A percentile compares a stretch with the other conserved stretches of the same genome.
These are phyloP conservation scores for Spicauda simplicius DNA, from an alignment of 2,888 invertebrate species.

Conservation along the genomic window DNA sequence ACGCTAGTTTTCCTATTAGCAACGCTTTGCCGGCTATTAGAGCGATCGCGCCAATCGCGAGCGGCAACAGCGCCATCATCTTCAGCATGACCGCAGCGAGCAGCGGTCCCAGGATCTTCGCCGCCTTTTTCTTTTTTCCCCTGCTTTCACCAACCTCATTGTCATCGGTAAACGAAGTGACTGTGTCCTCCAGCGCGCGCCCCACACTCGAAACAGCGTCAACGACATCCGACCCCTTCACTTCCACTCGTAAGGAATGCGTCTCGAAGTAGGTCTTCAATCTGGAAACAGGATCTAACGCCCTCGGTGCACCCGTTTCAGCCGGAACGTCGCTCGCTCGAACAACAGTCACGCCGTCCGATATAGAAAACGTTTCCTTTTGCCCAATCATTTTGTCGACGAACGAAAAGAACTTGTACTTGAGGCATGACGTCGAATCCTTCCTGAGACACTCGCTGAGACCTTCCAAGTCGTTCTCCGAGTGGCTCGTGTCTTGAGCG, in stretches of 20 bases:
- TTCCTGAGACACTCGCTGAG: conserved; percentile 92
- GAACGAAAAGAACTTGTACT: conserved; percentile 94
- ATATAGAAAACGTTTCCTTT: conserved; percentile 91
- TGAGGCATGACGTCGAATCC: conserved; percentile 93
- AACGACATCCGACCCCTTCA: conserved; percentile 93
- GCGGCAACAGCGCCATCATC: conserved; percentile 90
- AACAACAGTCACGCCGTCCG: conserved; percentile 93
- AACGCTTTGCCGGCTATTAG: conserved; percentile 94
- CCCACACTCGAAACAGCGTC: conserved; percentile 92
- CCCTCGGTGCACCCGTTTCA: conserved; percentile 92
- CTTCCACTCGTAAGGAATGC: conserved; percentile 92
- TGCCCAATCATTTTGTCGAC: conserved; percentile 93
- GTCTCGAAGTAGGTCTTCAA: conserved; percentile 91
- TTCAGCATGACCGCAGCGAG: conserved; percentile 91
- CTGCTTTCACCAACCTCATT: conserved; percentile 88
- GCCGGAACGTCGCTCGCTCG: conserved; percentile 88
- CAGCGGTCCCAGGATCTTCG: conserved; percentile 91
- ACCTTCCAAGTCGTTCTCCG: conserved; percentile 92
- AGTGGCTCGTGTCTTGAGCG: conserved; percentile 88
- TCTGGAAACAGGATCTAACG: conserved; percentile 88
- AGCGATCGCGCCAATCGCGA: conserved; percentile 92
- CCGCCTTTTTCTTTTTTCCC: conserved; percentile 93
- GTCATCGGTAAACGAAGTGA: conserved; percentile 86
- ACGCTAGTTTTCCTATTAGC: conserved; percentile 92
- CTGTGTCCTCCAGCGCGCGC: conserved; percentile 90